Conservation (phyloP, 2,113 vertebrate genomes). For the Xiphophorus maculatus region DNA sequence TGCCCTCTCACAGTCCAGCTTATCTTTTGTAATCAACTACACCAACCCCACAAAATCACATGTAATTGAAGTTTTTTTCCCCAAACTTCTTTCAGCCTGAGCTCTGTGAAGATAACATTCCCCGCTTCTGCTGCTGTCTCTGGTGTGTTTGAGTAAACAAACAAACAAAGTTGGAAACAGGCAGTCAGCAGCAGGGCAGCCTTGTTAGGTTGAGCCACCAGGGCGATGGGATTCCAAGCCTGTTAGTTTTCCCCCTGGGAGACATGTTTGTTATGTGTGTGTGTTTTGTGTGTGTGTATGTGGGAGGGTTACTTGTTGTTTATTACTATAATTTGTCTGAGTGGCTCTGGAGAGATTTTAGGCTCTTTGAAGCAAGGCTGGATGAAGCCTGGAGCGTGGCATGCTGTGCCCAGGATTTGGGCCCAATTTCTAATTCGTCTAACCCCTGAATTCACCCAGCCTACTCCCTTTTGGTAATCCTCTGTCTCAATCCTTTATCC, state of each 20-base stretch:
- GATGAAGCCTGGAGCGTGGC: conserved; percentile 72
- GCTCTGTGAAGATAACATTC: conserved; percentile 64
- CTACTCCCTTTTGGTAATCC: conserved; percentile 47
- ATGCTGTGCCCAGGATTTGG: conserved; percentile 62
- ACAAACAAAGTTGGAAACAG: conserved; percentile 73
- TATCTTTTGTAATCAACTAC: conserved; percentile 73
- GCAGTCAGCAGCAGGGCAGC: conserved; percentile 59
- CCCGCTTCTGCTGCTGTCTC: conserved; percentile 40
- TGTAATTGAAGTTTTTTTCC: conserved; percentile 69
- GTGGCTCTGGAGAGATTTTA: conserved; percentile 73
- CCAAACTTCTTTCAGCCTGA: conserved; percentile 41
- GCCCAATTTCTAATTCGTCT: conserved; percentile 61
- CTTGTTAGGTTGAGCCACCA: conserved; percentile 67
- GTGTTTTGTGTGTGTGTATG: conserved; percentile 38
- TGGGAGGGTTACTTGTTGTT: conserved; percentile 67
- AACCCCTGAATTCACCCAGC: conserved; percentile 16
- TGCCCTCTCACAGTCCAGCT: conserved; percentile 58
- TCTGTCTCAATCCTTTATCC: conserved; percentile 45
- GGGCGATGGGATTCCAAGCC: conserved; percentile 61
- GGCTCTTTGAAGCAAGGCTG: conserved; percentile 68
- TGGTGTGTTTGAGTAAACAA: conserved; percentile 68
- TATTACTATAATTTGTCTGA: conserved; percentile 80
- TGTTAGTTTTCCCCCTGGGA: conserved; percentile 67
- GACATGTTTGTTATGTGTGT: conserved; percentile 45
- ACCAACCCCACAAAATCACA: conserved; percentile 65